Conservation (phyloP, 1,140 invertebrate species). For the Bombus picipes region DNA sequence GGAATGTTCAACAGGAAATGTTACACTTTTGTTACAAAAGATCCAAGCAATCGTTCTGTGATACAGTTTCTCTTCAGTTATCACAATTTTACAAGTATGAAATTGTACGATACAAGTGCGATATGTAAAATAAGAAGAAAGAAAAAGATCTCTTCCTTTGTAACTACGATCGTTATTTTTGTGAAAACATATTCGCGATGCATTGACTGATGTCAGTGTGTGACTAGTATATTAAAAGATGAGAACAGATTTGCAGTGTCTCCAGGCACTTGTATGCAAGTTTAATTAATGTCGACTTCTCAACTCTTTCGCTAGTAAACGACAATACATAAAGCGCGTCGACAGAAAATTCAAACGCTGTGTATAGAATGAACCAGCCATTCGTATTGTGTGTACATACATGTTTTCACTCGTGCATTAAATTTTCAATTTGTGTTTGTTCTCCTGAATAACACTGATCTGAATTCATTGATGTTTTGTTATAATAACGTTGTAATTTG, state of each 20-base stretch:
- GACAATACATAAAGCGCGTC: background rate
- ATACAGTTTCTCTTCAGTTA: background rate
- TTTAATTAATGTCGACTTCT: background rate
- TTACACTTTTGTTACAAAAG: slow-evolving; percentile 10
- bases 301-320: slow-evolving; percentile 2
- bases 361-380: slow-evolving; percentile 34
- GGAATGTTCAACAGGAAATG: slow-evolving; percentile 6
- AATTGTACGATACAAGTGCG: too few relatives aligned
- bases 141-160: background rate
- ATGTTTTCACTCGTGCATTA: background rate
- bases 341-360: background rate
- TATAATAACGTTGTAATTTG: background rate
- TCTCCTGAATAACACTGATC: slow-evolving; percentile 11
- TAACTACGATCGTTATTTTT: background rate
- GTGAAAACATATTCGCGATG: background rate
- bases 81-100: slow-evolving; percentile 7
- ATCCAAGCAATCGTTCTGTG: slow-evolving; percentile 17
- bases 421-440: slow-evolving; percentile 13
- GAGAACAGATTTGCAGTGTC: slow-evolving; percentile 10
- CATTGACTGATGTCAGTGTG: slow-evolving; percentile 14
- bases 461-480: background rate
- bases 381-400: background rate
- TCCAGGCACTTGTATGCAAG: slow-evolving; percentile 5
- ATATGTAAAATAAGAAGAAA: slow-evolving; percentile 3
- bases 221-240: slow-evolving; percentile 47